Percentiles rank a stretch among this genome's conserved stretches.
Conservation (phyloP, 2,888 invertebrate genomes). For the Amblyteles armatorius region DNA sequence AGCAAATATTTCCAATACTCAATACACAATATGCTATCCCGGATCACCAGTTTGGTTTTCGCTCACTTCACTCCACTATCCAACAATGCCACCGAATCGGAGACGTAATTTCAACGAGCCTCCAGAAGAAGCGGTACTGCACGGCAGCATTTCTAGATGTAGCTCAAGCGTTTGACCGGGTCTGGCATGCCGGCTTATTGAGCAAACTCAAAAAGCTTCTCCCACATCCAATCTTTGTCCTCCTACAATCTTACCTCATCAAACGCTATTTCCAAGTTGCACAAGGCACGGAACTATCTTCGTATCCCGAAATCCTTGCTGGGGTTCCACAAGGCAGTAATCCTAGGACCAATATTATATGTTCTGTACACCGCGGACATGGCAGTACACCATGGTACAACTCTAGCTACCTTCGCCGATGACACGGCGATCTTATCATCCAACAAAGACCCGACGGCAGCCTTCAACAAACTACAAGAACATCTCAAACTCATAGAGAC, state of each 20-base stretch:
- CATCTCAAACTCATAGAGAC: conserved; percentile 18
- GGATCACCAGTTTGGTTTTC: neutral
- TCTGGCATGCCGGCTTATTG: conserved; percentile 69
- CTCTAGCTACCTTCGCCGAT: conserved; percentile 33
- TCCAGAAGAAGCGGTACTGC: conserved; percentile 68
- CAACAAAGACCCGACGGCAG: neutral
- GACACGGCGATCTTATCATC: conserved; percentile 22
- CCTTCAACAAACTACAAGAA: conserved; percentile 1
- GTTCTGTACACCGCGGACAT: conserved; percentile 26
- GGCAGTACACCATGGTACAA: neutral
- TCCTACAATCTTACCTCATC: conserved; percentile 32
- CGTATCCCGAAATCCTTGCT: neutral
- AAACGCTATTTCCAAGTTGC: neutral
- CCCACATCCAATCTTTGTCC: conserved; percentile 45
- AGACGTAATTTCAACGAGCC: conserved; percentile 54
- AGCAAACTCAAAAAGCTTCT: conserved; percentile 64
- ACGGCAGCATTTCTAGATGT: conserved; percentile 67
- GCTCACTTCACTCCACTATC: neutral
- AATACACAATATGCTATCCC: neutral
- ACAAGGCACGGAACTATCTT: neutral
- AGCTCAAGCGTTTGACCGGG: conserved; percentile 70
- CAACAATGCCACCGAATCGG: conserved; percentile 69
- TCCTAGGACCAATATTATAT: conserved; percentile 32
- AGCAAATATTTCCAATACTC: neutral
- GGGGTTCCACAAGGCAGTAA: conserved; percentile 17